These are phyloP conservation scores for Melanerpes aurifrons DNA, from an alignment of 2,113 vertebrate genomes.

Conservation along the genomic window DNA sequence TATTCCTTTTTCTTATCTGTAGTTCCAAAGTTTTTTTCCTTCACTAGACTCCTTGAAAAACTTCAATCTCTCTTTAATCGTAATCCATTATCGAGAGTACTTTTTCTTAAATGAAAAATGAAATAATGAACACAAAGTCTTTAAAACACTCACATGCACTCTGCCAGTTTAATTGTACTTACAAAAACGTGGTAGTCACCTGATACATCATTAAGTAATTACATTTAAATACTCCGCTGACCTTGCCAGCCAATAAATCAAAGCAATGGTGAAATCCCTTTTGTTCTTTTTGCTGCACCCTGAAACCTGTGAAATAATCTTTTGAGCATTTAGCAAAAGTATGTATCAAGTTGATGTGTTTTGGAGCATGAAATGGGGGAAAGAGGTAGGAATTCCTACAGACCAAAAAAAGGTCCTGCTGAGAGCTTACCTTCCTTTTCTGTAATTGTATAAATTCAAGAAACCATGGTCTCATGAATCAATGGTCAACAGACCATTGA, in stretches of 20 bases:
- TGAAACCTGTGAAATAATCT: conserved; percentile 34
- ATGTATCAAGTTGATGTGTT: not conserved
- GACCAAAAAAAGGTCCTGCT: not conserved
- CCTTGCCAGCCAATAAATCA: conserved; percentile 27
- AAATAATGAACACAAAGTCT: not conserved
- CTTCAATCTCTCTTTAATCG: not conserved
- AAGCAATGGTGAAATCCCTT: not conserved
- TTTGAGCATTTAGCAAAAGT: not conserved
- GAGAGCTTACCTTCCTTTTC: not conserved
- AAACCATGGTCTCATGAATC: not conserved
- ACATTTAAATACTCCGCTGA: conserved; percentile 2
- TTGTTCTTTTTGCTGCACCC: conserved; percentile 28
- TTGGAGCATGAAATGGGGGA: not conserved
- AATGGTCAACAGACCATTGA: not conserved
- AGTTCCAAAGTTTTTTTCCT: not conserved
- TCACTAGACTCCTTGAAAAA: not conserved
- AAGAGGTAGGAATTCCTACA: not conserved
- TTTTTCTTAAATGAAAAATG: not conserved
- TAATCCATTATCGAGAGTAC: not conserved
- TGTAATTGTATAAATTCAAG: not conserved
- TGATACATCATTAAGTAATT: conserved; percentile 32
- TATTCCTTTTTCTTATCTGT: not conserved
- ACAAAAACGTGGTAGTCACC: not conserved
- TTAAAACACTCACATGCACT: not conserved
- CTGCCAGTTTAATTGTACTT: conserved; percentile 6